Percentiles rank a stretch among this genome's conserved stretches.
Conservation (phyloP, 2,888 invertebrate species). For the Drosophila monieri region DNA sequence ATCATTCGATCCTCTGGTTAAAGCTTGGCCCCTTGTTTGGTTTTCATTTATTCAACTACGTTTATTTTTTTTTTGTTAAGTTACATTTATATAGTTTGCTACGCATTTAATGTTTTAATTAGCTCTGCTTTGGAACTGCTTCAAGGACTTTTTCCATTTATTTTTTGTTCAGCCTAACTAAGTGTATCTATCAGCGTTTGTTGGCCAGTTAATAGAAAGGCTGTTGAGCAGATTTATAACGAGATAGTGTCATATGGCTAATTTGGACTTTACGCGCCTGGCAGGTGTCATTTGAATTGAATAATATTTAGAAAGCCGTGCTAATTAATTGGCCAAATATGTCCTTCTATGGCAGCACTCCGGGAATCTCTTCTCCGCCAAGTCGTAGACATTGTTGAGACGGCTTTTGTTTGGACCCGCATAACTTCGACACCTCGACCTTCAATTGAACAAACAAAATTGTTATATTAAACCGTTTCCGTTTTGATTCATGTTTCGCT, state of each 20-base stretch:
- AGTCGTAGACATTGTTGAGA: constrained; percentile 12
- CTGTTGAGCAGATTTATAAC: constrained; percentile 37
- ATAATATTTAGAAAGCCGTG: constrained; percentile 64
- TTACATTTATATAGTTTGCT: constrained; percentile 44
- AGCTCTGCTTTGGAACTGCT: constrained; percentile 49
- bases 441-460: constrained; percentile 63
- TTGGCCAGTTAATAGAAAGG: constrained; percentile 35
- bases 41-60: constrained; percentile 18
- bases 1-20: neutral
- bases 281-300: constrained; percentile 61
- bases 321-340: constrained; percentile 52
- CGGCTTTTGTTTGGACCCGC: constrained; percentile 43
- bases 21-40: constrained; percentile 9
- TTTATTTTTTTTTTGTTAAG: constrained; percentile 11
- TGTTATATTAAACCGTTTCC: constrained; percentile 60
- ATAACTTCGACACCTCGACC: constrained; percentile 51
- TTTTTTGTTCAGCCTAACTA: constrained; percentile 14
- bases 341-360: constrained; percentile 41
- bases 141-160: constrained; percentile 59
- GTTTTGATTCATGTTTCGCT: constrained; percentile 57
- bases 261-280: constrained; percentile 48
- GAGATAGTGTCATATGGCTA: constrained; percentile 53
- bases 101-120: constrained; percentile 76
- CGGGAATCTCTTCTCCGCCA: constrained; percentile 24
- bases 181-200: constrained; percentile 36